Evolutionary conservation across 2,113 vertebrate genomes (phyloP).

Genomic region (Solea senegalensis): DNA sequence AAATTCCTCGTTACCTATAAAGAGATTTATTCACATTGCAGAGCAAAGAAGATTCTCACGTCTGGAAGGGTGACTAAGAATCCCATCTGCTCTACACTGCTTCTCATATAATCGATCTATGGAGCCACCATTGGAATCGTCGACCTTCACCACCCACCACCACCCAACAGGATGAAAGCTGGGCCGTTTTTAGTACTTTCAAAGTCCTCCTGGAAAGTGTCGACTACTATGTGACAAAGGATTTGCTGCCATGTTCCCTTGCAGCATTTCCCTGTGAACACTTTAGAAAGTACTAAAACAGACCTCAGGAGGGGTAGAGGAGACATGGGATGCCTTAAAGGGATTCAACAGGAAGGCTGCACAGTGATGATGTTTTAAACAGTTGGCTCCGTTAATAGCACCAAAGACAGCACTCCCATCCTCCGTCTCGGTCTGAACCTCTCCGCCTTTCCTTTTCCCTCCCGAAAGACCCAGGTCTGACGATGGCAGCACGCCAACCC

Average conservation of each 20-base stretch:
- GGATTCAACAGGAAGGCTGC: constrained; percentile 51
- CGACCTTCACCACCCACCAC: constrained; percentile 64
- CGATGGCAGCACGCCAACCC: constrained; percentile 88
- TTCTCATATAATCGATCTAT: constrained; percentile 55
- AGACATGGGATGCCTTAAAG: constrained; percentile 39
- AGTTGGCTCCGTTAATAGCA: constrained; percentile 16
- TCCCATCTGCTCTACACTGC: constrained; percentile 58
- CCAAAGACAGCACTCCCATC: constrained; percentile 35
- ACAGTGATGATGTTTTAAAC: constrained; percentile 22
- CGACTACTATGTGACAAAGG: background rate
- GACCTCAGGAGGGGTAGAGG: constrained; percentile 32
- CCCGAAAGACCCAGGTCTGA: constrained; percentile 76
- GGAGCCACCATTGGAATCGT: constrained; percentile 80
- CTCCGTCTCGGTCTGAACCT: constrained; percentile 29
- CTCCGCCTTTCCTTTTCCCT: constrained; percentile 21
- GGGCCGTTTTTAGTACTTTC: constrained; percentile 54
- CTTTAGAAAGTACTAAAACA: constrained; percentile 63
- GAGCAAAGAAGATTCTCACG: constrained; percentile 56
- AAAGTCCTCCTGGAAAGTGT: constrained; percentile 2
- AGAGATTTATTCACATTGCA: constrained; percentile 40
- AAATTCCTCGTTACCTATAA: constrained; percentile 13
- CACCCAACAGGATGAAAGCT: constrained; percentile 48
- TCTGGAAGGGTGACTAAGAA: constrained; percentile 52
- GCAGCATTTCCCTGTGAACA: constrained; percentile 11
- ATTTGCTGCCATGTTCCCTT: background rate